phyloP scores from a whole-genome alignment of 2,113 vertebrate genomes.

The Guaruba guarouba region DNA sequence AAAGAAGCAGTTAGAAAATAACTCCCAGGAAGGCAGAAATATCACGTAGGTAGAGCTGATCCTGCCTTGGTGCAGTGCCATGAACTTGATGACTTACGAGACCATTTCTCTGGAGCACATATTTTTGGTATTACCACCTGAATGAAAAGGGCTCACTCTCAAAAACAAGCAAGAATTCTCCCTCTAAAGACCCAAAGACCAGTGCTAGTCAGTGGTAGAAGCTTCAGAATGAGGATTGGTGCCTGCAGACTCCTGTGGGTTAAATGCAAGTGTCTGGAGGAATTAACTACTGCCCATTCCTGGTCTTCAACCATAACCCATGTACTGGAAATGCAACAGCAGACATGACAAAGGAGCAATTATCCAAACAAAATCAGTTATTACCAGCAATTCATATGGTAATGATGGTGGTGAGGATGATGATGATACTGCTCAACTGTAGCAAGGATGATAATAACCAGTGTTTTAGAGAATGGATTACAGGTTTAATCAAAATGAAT shows the following conservation, averaged over 20 bases:
- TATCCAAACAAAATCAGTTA: constrained; percentile 66
- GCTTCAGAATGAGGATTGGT: neutral
- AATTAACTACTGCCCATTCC: constrained; percentile 36
- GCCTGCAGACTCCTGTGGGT: neutral
- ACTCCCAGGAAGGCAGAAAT: neutral
- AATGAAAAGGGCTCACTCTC: neutral
- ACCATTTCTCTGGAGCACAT: neutral
- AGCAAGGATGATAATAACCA: constrained; percentile 58
- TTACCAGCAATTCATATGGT: constrained; percentile 69
- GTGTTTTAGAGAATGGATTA: constrained; percentile 50
- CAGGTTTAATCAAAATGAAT: constrained; percentile 67
- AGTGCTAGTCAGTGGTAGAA: neutral
- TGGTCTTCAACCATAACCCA: constrained; percentile 19
- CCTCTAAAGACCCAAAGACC: neutral
- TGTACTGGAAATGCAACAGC: constrained; percentile 29
- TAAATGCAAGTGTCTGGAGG: constrained; percentile 1
- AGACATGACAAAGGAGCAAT: constrained; percentile 61
- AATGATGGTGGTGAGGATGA: constrained; percentile 62
- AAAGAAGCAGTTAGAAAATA: neutral
- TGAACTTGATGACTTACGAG: neutral
- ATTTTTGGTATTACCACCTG: neutral
- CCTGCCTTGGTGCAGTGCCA: neutral
- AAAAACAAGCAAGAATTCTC: neutral
- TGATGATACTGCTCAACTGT: constrained; percentile 49
- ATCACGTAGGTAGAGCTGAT: neutral